These are phyloP conservation scores for Typhlichthys eigenmanni DNA, from an alignment of 2,797 vertebrate species.

Conservation along the genomic window DNA sequence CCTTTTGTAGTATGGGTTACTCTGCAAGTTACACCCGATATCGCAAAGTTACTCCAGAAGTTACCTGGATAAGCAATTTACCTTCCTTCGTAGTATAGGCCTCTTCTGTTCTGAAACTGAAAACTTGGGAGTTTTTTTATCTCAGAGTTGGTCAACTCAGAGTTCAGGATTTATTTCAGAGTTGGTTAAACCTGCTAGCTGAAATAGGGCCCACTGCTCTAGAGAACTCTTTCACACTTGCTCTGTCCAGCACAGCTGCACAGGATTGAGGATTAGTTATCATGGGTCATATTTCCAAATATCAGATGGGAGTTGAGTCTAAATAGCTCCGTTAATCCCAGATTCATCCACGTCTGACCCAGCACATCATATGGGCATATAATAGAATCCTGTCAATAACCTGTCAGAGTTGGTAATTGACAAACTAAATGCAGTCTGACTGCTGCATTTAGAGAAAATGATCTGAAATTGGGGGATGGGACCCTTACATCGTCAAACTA, in stretches of 20 bases:
- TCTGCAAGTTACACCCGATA: too few species aligned
- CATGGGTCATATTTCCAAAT: slow-evolving; percentile 72
- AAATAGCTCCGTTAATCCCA: slow-evolving; percentile 74
- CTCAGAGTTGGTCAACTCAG: too few species aligned
- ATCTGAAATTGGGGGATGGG: too few species aligned
- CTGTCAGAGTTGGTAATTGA: background rate
- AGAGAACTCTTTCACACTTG: slow-evolving; percentile 65
- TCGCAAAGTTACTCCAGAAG: too few species aligned
- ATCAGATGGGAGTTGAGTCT: slow-evolving; percentile 73
- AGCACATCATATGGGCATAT: slow-evolving; percentile 25
- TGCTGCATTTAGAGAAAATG: slow-evolving; percentile 1
- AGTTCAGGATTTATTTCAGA: too few species aligned
- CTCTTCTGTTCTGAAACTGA: too few species aligned
- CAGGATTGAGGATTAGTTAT: slow-evolving; percentile 72
- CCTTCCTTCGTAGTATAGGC: too few species aligned
- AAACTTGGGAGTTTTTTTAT: too few species aligned
- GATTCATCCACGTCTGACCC: slow-evolving; percentile 18
- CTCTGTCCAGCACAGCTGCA: slow-evolving; percentile 73
- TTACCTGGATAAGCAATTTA: too few species aligned
- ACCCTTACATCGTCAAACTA: too few species aligned
- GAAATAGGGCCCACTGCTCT: slow-evolving; percentile 27
- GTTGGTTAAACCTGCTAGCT: too few species aligned
- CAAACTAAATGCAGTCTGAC: background rate
- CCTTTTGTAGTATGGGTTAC: too few species aligned
- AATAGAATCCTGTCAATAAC: slow-evolving; percentile 42